Evolutionary conservation across 2,113 vertebrate genomes (phyloP), one percentile per base, ranked within the genome.

Genomic region (Maccullochella peelii): DNA sequence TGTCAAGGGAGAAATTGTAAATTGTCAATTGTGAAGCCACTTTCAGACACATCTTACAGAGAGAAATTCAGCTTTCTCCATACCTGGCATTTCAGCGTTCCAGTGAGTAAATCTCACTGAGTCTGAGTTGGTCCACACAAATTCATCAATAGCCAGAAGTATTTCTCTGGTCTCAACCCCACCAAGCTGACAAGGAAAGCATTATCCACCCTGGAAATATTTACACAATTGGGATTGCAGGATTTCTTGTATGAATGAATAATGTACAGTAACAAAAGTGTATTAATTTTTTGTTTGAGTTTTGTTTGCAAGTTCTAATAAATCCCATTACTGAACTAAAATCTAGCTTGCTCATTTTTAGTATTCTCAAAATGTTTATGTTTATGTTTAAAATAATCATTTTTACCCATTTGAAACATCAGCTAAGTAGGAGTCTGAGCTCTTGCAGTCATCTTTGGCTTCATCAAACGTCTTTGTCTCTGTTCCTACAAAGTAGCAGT

Each of bases 141-240:
- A 98, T 0, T 75, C 91, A 40, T 96, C 95, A 67, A 88, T 94
- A 94, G 96, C 97, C 97, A 98, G 73, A 97, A 97, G 84, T 97
- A 94, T 57, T 80, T 96, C 90, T 97, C 97, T 79, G 95, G 90
- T 79, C 94, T 95, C 66, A 96, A 70, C 33, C 97, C 97, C 87
- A 97, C 79, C 47, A 97, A 78, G 87, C 97, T 98, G 69, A 97
- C 96, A 44, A 98, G 91, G 90, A 96, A 98, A 1, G 97, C 96
- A 95, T 97, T 97, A 58, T 97, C 96, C 44, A 96, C 96, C 73
- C 97, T 98, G 72, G 12, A 66, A 63, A 25, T 25, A 47, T 14
- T 44, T 6, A 54, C 14, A 72, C 4, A 40, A 36, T 8, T 68
- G 2, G 0, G 8, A 69, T 21, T 14, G 4, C 9, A 50, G 27